Evolutionary conservation across 2,888 invertebrate genomes (phyloP).

Genomic region (Brenthis ino): DNA sequence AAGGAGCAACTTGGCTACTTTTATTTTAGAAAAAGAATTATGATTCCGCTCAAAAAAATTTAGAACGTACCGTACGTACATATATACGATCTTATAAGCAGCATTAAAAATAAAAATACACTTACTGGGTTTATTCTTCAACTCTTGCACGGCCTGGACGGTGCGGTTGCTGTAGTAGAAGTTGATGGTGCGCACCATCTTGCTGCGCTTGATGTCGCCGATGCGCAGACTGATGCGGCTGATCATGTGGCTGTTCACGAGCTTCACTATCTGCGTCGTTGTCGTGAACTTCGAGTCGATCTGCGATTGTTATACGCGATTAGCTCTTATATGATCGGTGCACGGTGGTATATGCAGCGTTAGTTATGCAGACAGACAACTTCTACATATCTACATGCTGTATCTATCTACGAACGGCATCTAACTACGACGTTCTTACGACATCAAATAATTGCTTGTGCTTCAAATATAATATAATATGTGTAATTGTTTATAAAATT

Average conservation of each 20-base stretch:
- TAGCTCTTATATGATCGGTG: slow-evolving; percentile 52
- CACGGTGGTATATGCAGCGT: slow-evolving; percentile 26
- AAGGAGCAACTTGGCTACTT: no score
- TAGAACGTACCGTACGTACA: no score
- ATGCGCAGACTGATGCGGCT: slow-evolving; percentile 96
- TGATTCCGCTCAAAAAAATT: no score
- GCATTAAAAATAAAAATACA: neutral
- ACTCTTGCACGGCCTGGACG: slow-evolving; percentile 97
- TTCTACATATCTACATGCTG: slow-evolving; percentile 27
- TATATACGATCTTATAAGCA: no score
- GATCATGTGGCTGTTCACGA: slow-evolving; percentile 97
- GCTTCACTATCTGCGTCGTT: slow-evolving; percentile 97
- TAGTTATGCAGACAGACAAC: slow-evolving; percentile 12
- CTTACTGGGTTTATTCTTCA: slow-evolving; percentile 94
- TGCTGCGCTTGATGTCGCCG: slow-evolving; percentile 96
- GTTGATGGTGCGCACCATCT: slow-evolving; percentile 98
- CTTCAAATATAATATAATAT: neutral
- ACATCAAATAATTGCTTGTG: neutral
- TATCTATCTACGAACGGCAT: slow-evolving; percentile 8
- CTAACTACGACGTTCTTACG: slow-evolving; percentile 12
- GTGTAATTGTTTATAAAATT: neutral
- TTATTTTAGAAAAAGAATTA: no score
- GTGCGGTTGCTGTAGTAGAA: slow-evolving; percentile 98
- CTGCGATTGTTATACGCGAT: slow-evolving; percentile 62
- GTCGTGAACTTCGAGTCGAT: slow-evolving; percentile 99